Evolutionary conservation across 2,113 vertebrate genomes (phyloP).

Genomic region (Colaptes auratus): DNA sequence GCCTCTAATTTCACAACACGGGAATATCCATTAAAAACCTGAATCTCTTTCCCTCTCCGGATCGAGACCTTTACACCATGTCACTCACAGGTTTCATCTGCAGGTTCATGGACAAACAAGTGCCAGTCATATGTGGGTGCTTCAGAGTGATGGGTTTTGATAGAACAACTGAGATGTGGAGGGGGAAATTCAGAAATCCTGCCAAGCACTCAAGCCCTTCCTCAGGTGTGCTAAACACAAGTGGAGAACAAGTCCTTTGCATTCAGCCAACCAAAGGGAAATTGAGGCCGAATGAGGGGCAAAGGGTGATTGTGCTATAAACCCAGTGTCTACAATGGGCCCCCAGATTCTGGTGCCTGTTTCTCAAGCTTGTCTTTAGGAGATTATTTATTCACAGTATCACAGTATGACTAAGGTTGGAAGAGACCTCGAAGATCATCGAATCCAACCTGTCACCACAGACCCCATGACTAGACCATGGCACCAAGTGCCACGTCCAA

Average conservation of each 20-base stretch:
- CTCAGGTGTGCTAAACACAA: neutral
- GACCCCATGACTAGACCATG: no score
- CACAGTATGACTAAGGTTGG: no score
- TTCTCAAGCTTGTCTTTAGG: neutral
- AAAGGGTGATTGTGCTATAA: neutral
- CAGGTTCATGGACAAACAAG: neutral
- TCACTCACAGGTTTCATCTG: neutral
- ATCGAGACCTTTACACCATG: no score
- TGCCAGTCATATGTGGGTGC: neutral
- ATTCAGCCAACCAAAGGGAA: neutral
- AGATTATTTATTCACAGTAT: neutral
- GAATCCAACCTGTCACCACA: no score
- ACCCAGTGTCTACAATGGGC: neutral
- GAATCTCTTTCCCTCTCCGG: no score
- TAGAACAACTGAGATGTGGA: neutral
- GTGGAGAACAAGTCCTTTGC: rapidly evolving
- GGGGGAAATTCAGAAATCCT: neutral
- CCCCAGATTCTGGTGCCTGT: neutral
- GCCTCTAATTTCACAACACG: no score
- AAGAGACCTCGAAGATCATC: no score
- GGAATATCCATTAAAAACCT: no score
- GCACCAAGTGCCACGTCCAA: no score
- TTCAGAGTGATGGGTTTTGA: neutral
- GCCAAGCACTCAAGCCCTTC: neutral
- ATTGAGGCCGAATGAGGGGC: neutral